Conservation (phyloP, 1,140 invertebrate species). For the Araneus ventricosus region DNA sequence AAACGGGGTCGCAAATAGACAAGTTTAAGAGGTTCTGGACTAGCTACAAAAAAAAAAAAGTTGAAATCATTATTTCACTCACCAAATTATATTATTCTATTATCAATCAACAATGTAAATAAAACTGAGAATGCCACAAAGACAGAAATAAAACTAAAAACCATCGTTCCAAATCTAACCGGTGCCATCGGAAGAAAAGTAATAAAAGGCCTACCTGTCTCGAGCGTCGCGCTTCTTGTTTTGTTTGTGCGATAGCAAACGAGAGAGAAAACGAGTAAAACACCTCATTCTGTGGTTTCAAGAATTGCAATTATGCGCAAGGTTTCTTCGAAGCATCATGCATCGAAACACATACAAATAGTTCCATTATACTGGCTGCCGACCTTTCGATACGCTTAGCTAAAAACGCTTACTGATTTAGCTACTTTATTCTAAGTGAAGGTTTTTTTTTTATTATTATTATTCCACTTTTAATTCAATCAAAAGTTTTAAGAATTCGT, state of each 20-base stretch:
- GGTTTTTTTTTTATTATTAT: no score
- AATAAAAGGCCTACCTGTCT: background rate
- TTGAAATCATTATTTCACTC: no score
- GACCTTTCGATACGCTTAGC: background rate
- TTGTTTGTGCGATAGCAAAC: background rate
- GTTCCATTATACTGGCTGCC: background rate
- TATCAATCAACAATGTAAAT: no score
- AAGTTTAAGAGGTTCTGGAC: no score
- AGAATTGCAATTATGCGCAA: slow-evolving; percentile 1
- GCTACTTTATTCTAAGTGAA: no score
- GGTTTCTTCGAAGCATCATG: background rate
- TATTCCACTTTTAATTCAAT: no score
- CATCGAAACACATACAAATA: background rate
- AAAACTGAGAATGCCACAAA: no score
- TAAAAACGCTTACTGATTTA: background rate
- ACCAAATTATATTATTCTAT: no score
- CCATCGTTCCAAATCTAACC: background rate
- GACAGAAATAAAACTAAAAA: no score
- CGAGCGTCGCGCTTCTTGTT: background rate
- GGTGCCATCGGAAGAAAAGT: background rate
- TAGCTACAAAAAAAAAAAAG: no score
- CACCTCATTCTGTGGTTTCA: background rate
- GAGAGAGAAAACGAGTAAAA: background rate
- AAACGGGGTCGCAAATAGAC: no score
- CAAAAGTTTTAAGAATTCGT: no score